Base-by-base conservation (phyloP, 2,113 vertebrate genomes). In the Willisornis vidua region DNA sequence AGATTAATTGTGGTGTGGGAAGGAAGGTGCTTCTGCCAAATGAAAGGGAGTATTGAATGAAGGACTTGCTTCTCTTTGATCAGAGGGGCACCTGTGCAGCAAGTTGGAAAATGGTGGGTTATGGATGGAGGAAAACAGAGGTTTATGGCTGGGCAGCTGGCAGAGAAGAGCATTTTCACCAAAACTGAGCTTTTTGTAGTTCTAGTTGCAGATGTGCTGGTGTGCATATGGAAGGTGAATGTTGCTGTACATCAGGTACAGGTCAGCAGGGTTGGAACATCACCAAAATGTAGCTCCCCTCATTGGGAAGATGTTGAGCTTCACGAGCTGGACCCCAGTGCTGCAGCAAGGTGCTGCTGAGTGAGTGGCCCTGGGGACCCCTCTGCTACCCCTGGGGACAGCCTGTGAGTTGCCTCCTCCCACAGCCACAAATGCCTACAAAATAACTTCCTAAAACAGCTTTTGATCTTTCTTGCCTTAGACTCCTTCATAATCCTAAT, bases 171-270 rank as follows among this genome's bases (percentile, higher is more conserved):
- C 0, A 0, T 77, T 91, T 83, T 66, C 59, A 77, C 54, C 49
- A 29, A 71, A 77, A 28, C 4, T 4, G 67, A 67, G 17, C 7
- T 31, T 83, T 54, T 33, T 66, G 19, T 43, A 19, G 49, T 11
- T 54, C 45, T 2, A 8, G 52, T 76, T 57, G 82, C 52, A 67
- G 83, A 48, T 72, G 52, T 67, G 55, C 25, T 2, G 3, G 26
- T 23, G 61, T 33, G 26, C 48, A 9, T 0, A 0, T 28, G 52
- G 61, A 41, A 63, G 59, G 23, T 31, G 12, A 59, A 16, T 0
- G 0, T 15, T n/a, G 28, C 51, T 59, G 14, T 74, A 9, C 6
- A 2, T 8, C 55, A 80, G 29, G 55, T 77, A 48, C 19, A 31
- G 48, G 24, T 29, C 35, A 57, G 29, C 12, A 31, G 37, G 78